A percentile compares a stretch with the other conserved stretches of the same genome.
Conservation (phyloP, 2,113 vertebrate species). For the Chrysemys picta region DNA sequence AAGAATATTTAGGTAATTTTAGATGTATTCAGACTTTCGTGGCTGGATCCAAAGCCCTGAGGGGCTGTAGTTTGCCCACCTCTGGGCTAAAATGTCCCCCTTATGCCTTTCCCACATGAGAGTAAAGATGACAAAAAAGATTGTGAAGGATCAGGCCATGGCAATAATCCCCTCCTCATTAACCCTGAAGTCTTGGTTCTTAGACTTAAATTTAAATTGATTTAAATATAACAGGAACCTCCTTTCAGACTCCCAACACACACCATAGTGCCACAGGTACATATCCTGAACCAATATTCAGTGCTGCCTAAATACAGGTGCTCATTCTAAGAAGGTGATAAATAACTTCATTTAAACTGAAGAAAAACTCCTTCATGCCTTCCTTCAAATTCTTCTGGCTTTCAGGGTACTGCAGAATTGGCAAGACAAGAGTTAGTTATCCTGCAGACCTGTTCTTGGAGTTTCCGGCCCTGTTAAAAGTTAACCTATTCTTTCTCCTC, state of each 20-base stretch:
- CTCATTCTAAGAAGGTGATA: not conserved
- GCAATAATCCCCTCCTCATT: not conserved
- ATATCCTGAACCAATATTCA: not conserved
- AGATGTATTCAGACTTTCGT: no score
- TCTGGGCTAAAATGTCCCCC: not conserved
- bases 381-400: not conserved
- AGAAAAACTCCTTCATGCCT: not conserved
- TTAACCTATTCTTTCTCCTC: no score
- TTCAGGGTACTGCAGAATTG: not conserved
- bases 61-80: no score
- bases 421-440: no score
- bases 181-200: not conserved
- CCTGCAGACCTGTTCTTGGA: no score
- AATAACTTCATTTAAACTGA: not conserved
- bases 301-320: not conserved
- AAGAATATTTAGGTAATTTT: no score
- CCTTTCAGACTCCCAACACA: not conserved
- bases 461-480: no score
- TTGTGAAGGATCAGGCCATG: not conserved
- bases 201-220: no score
- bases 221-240: not conserved
- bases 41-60: no score
- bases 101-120: not conserved
- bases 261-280: not conserved
- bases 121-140: not conserved